Evolutionary conservation across 2,797 vertebrate genomes (phyloP).

Genomic region (Pogonophryne albipinna): DNA sequence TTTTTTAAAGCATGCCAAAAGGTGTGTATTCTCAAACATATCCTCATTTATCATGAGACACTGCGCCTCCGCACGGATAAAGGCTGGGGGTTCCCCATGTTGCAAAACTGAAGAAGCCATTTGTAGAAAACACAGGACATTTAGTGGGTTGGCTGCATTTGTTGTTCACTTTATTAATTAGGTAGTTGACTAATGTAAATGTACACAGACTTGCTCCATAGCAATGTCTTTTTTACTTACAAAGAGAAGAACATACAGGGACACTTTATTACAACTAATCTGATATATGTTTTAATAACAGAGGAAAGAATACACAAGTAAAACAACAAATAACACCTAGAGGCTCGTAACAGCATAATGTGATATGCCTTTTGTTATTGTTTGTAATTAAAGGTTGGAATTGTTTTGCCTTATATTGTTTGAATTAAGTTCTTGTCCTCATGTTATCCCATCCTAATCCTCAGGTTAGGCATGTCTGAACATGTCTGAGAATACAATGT

Average conservation of each 20-base stretch:
- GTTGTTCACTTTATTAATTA: conserved; percentile 38
- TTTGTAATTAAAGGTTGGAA: conserved; percentile 26
- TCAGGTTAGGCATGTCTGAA: conserved; percentile 54
- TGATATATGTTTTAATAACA: too few species aligned
- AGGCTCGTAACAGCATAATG: conserved; percentile 5
- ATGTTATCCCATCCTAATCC: conserved; percentile 26
- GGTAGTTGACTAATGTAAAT: background rate
- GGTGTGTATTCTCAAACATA: conserved; percentile 41
- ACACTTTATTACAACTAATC: background rate
- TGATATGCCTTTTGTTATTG: background rate
- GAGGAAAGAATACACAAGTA: background rate
- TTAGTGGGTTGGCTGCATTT: too few species aligned
- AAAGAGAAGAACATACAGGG: background rate
- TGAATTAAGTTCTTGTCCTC: conserved; percentile 1
- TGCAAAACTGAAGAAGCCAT: conserved; percentile 29
- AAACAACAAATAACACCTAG: background rate
- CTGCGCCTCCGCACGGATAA: conserved; percentile 28
- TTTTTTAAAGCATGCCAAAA: conserved; percentile 43
- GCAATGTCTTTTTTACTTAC: background rate
- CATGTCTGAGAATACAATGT: conserved; percentile 42
- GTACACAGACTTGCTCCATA: background rate
- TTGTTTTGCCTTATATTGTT: background rate
- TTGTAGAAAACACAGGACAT: conserved; percentile 26
- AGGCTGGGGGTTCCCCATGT: conserved; percentile 55
- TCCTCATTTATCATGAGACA: conserved; percentile 42